phyloP scores from a whole-genome alignment of 2,888 invertebrate genomes.

The Blastobasis adustella region DNA sequence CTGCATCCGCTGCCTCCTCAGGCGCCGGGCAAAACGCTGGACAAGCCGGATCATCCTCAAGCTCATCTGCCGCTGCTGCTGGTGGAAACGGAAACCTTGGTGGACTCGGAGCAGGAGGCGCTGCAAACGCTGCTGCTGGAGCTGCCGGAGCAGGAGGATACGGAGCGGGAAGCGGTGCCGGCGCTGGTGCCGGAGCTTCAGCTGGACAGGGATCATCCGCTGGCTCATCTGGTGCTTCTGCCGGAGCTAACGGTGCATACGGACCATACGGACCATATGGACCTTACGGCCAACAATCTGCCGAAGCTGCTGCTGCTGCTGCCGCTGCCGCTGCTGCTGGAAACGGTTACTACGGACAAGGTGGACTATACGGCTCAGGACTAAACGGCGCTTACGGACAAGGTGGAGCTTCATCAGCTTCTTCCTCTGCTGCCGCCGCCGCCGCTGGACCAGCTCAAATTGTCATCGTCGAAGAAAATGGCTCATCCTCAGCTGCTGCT shows the following conservation, averaged over 20 bases:
- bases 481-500: background rate
- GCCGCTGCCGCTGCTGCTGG: background rate
- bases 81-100: constrained; percentile 5
- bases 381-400: too few species aligned
- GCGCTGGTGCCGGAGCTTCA: background rate
- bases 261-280: constrained; percentile 6
- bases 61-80: background rate
- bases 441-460: background rate
- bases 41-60: background rate
- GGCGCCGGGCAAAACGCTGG: constrained; percentile 3
- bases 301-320: background rate
- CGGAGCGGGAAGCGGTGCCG: background rate
- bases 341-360: background rate
- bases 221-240: background rate
- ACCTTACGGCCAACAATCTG: background rate
- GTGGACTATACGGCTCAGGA: too few species aligned
- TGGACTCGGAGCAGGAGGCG: constrained; percentile 4
- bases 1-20: constrained; percentile 10
- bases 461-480: background rate
- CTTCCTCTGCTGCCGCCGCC: background rate
- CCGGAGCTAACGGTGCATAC: background rate
- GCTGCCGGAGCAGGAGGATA: constrained; percentile 4
- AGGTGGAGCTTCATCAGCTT: background rate
- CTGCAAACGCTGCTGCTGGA: constrained; percentile 6
- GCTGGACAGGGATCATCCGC: background rate